Conservation (phyloP, 2,888 invertebrate genomes). For the Leptinotarsa tumamoca region DNA sequence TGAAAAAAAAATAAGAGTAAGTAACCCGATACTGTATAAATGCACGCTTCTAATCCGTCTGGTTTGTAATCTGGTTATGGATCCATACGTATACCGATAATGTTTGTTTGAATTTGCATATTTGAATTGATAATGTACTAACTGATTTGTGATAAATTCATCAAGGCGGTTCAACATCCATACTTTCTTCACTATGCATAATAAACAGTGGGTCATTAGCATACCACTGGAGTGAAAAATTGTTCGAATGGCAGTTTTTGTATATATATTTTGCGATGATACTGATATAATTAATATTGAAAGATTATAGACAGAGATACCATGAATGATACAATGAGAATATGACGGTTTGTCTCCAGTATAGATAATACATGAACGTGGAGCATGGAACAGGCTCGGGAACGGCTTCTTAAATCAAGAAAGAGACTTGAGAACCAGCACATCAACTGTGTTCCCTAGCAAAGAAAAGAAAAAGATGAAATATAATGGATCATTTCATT, state of each 20-base stretch:
- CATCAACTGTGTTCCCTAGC: no score
- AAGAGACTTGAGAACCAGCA: background rate
- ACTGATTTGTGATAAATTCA: slow-evolving; percentile 28
- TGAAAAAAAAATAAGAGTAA: background rate
- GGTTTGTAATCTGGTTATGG: slow-evolving; percentile 27
- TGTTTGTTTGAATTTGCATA: slow-evolving; percentile 23
- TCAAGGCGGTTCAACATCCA: slow-evolving; percentile 20
- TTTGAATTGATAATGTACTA: slow-evolving; percentile 28
- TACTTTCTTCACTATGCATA: slow-evolving; percentile 33
- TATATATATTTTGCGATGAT: slow-evolving; percentile 18
- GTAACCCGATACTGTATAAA: slow-evolving; percentile 17
- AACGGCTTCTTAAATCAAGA: background rate
- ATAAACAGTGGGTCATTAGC: slow-evolving; percentile 31
- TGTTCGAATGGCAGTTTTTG: background rate
- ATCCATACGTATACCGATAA: slow-evolving; percentile 31
- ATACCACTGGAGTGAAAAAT: slow-evolving; percentile 22
- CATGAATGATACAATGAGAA: background rate
- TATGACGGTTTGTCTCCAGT: slow-evolving; percentile 1
- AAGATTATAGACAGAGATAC: slow-evolving; percentile 13
- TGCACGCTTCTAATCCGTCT: slow-evolving; percentile 17
- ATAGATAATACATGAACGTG: background rate
- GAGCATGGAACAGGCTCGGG: background rate
- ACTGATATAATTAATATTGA: slow-evolving; percentile 27
- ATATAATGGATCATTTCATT: no score
- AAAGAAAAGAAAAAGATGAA: no score